Evolutionary conservation across 2,113 vertebrate species (phyloP).

Genomic region (Noturus placidus): DNA sequence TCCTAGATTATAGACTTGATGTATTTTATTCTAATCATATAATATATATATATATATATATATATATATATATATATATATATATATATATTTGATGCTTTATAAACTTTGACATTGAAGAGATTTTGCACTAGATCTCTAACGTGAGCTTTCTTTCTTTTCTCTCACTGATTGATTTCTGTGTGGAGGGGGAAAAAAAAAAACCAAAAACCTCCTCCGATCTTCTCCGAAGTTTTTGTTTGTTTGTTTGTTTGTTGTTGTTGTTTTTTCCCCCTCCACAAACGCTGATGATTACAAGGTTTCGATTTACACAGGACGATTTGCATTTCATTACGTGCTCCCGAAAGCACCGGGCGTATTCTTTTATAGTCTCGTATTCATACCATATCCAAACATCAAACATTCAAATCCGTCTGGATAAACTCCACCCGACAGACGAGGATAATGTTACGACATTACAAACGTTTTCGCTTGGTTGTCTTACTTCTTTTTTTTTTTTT

Average conservation of each 20-base stretch:
- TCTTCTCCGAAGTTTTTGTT: neutral
- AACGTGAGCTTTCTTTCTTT: neutral
- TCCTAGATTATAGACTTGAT: neutral
- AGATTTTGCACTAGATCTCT: neutral
- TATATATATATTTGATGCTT: neutral
- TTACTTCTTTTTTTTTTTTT: conserved; percentile 65
- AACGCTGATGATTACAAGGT: conserved; percentile 13
- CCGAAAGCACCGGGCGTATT: conserved; percentile 53
- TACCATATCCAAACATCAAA: conserved; percentile 30
- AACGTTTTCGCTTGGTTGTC: conserved; percentile 50
- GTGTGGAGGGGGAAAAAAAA: neutral
- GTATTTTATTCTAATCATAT: neutral
- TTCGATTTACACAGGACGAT: conserved; percentile 62
- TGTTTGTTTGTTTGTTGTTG: no score
- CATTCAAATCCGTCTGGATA: conserved; percentile 51
- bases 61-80: no score
- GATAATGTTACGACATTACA: conserved; percentile 48
- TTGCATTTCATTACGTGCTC: conserved; percentile 67
- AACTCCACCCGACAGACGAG: conserved; percentile 46
- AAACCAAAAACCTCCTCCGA: neutral
- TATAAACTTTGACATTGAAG: neutral
- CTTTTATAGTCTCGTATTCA: conserved; percentile 35
- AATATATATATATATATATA: no score
- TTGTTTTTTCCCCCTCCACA: neutral
- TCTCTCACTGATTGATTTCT: neutral